Conservation (phyloP, 1,140 invertebrate genomes). For the Drosophila repletoides region DNA sequence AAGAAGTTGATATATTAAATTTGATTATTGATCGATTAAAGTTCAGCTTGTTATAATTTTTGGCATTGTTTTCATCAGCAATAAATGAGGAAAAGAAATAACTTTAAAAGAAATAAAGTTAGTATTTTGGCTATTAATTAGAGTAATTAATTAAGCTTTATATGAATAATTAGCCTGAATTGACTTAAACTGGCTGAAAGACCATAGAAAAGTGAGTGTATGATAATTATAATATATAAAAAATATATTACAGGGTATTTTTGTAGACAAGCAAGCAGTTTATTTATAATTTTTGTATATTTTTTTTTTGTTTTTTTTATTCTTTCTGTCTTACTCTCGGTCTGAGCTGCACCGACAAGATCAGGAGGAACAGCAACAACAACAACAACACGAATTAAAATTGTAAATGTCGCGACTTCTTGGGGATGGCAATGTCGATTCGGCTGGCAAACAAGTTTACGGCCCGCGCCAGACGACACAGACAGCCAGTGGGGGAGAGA, state of each 20-base stretch:
- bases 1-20: too few relatives aligned
- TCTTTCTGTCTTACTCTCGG: constrained; percentile 25
- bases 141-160: too few relatives aligned
- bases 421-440: constrained; percentile 62
- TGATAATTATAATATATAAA: too few relatives aligned
- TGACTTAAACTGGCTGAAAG: too few relatives aligned
- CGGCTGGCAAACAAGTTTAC: constrained; percentile 69
- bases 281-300: not conserved
- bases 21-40: not conserved
- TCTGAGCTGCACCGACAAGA: constrained; percentile 32
- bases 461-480: constrained; percentile 48
- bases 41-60: not conserved
- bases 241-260: constrained; percentile 1
- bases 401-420: constrained; percentile 72
- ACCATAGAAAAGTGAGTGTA: too few relatives aligned
- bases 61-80: too few relatives aligned
- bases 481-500: not conserved
- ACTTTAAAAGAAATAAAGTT: too few relatives aligned
- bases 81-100: too few relatives aligned
- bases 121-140: too few relatives aligned
- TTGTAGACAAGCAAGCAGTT: constrained; percentile 2
- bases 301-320: not conserved
- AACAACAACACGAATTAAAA: constrained; percentile 74
- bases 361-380: constrained; percentile 38
- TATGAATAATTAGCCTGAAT: too few relatives aligned